Conservation (phyloP, 2,888 invertebrate genomes). For the Conistra vaccinii region DNA sequence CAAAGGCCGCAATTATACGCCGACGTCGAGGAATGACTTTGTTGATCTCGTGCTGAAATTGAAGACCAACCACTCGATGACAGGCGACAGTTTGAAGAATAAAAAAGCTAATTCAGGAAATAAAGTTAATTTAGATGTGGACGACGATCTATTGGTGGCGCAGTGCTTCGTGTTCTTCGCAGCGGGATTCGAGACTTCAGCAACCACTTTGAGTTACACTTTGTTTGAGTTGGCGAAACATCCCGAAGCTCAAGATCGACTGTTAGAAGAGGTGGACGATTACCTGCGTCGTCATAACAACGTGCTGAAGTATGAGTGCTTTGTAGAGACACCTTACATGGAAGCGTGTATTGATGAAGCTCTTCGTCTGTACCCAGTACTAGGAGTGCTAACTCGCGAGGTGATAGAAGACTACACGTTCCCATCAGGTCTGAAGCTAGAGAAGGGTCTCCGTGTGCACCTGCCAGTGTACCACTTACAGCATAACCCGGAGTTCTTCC, state of each 20-base stretch:
- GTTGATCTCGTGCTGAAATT: conserved; percentile 77
- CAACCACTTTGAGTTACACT: conserved; percentile 71
- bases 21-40: conserved; percentile 76
- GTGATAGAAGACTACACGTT: conserved; percentile 78
- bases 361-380: conserved; percentile 79
- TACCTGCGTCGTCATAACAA: conserved; percentile 71
- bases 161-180: conserved; percentile 89
- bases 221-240: conserved; percentile 78
- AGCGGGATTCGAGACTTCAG: conserved; percentile 80
- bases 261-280: conserved; percentile 73
- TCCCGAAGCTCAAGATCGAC: conserved; percentile 68
- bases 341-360: conserved; percentile 78
- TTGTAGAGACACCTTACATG: conserved; percentile 72
- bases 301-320: conserved; percentile 71
- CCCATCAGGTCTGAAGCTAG: conserved; percentile 74
- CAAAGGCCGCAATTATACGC: conserved; percentile 70
- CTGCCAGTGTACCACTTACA: conserved; percentile 81
- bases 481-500: conserved; percentile 75
- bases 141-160: conserved; percentile 85
- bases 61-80: conserved; percentile 70
- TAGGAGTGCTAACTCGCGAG: conserved; percentile 77
- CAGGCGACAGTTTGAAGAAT: conserved; percentile 75
- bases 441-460: conserved; percentile 79
- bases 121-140: conserved; percentile 73
- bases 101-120: conserved; percentile 66